phyloP scores from a whole-genome alignment of 2,113 vertebrate species.

The Centropus unirufus region DNA sequence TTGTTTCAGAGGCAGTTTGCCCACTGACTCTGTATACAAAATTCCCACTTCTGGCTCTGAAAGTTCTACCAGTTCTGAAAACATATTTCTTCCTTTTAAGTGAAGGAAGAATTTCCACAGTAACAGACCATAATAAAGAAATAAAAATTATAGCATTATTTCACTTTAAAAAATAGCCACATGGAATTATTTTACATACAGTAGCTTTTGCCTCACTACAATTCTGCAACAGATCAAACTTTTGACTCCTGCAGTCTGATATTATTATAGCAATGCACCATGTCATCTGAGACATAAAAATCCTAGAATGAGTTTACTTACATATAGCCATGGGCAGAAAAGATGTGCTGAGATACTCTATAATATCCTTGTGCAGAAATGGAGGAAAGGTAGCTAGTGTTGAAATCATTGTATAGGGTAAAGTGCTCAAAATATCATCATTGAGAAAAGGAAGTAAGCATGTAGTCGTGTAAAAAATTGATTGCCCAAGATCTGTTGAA shows the following conservation, averaged over 20 bases:
- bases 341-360: conserved; percentile 98
- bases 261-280: neutral
- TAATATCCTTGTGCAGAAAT: conserved; percentile 99
- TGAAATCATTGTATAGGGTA: conserved; percentile 99
- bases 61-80: neutral
- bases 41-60: neutral
- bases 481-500: conserved; percentile 97
- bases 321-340: conserved; percentile 99
- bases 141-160: neutral
- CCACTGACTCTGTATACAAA: neutral
- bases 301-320: conserved; percentile 81
- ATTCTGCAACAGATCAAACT: neutral
- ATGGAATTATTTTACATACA: neutral
- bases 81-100: neutral
- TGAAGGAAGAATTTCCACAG: neutral
- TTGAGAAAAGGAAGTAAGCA: conserved; percentile 98
- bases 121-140: neutral
- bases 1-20: neutral
- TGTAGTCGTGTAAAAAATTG: conserved; percentile 99
- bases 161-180: neutral
- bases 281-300: neutral
- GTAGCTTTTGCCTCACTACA: neutral
- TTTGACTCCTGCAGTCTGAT: neutral
- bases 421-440: conserved; percentile 99
- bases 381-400: conserved; percentile 99